Percentiles rank a stretch among this genome's conserved stretches.
These are phyloP conservation scores for Thalassarche chlororhynchos DNA, from an alignment of 2,113 vertebrate species.

Conservation along the genomic window DNA sequence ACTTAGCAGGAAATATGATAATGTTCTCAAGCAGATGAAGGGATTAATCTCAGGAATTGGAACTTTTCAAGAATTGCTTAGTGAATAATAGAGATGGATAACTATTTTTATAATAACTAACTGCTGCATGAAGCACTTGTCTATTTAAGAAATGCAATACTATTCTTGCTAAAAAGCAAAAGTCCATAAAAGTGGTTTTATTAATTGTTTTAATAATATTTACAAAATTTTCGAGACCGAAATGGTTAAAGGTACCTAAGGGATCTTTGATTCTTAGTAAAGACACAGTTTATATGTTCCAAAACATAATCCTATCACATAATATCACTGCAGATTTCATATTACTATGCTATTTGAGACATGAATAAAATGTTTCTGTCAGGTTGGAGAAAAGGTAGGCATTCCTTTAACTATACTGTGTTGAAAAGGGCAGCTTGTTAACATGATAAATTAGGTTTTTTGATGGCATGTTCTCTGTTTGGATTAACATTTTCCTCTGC, in stretches of 20 bases:
- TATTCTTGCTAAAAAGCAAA: not conserved
- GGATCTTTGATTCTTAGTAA: not conserved
- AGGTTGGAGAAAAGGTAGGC: not conserved
- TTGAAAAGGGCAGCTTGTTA: not conserved
- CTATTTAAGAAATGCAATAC: not conserved
- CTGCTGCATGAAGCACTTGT: not conserved
- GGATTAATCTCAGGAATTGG: not conserved
- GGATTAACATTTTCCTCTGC: not conserved
- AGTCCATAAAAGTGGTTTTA: not conserved
- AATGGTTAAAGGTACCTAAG: not conserved
- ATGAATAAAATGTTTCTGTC: not conserved
- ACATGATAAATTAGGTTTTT: not conserved
- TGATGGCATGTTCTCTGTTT: not conserved
- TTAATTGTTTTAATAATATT: not conserved
- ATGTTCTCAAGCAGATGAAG: not conserved
- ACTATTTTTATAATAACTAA: not conserved
- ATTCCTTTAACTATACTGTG: not conserved
- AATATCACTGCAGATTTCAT: not conserved
- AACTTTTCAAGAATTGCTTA: not conserved
- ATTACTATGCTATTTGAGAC: not conserved
- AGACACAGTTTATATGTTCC: not conserved
- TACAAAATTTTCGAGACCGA: not conserved
- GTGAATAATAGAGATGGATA: not conserved
- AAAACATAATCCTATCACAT: not conserved
- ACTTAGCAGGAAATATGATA: not conserved